Percentiles rank a stretch among this genome's conserved stretches.
Evolutionary conservation across 1,140 invertebrate genomes (phyloP).

Genomic region (Lepidurus packardi): DNA sequence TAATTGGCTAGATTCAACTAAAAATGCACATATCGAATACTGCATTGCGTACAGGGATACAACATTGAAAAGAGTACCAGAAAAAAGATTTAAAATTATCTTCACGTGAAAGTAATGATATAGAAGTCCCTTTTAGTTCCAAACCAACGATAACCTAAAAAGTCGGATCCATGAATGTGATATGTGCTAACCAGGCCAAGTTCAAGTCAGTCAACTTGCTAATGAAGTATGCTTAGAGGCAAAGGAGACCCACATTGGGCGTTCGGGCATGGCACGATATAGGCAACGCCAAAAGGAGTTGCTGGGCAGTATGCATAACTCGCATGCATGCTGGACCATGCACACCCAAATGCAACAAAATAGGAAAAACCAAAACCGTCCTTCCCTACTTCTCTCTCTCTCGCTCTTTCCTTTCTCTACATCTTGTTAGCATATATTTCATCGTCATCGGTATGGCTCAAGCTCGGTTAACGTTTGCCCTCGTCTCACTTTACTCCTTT

Average conservation of each 20-base stretch:
- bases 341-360: not conserved
- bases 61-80: not conserved
- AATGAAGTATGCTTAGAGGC: not conserved
- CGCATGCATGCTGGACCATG: not conserved
- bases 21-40: not conserved
- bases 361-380: not conserved
- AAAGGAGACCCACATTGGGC: constrained; percentile 15
- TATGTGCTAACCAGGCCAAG: not conserved
- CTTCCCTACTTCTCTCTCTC: not conserved
- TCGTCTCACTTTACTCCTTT: not conserved
- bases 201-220: not conserved
- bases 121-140: no score
- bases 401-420: not conserved
- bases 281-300: not conserved
- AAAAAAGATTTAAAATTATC: not conserved
- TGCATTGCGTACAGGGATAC: not conserved
- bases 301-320: not conserved
- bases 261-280: not conserved
- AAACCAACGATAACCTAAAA: no score
- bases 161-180: no score
- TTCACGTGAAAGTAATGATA: no score
- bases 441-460: not conserved
- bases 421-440: constrained; percentile 19
- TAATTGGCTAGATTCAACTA: not conserved
- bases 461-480: not conserved